Evolutionary conservation across 1,140 invertebrate species (phyloP).

Genomic region (Gryon sp.): DNA sequence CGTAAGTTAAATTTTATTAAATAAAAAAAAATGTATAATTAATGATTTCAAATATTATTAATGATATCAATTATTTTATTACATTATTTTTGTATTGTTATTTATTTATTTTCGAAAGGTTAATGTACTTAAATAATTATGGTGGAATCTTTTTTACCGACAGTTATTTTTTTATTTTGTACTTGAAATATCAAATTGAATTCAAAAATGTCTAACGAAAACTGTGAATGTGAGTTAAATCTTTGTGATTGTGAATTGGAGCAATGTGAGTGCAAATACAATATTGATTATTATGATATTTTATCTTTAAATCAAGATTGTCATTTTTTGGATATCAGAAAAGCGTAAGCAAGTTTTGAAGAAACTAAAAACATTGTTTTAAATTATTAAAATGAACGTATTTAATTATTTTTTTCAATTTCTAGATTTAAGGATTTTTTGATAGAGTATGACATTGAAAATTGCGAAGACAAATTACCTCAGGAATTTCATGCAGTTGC

Average conservation of each 20-base stretch:
- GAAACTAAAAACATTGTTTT: no score
- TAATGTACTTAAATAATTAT: no score
- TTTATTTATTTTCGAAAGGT: neutral
- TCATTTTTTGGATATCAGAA: conserved; percentile 86
- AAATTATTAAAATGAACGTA: no score
- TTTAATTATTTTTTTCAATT: conserved; percentile 55
- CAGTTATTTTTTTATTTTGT: no score
- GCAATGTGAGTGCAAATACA: conserved; percentile 21
- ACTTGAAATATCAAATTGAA: neutral
- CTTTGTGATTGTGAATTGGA: neutral
- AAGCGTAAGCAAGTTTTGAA: conserved; percentile 80
- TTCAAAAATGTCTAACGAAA: no score
- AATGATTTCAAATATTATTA: no score
- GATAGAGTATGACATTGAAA: conserved; percentile 82
- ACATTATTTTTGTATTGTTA: no score
- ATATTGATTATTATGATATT: conserved; percentile 89
- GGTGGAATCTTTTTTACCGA: neutral
- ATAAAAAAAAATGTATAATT: no score
- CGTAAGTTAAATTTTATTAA: no score
- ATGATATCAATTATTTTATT: no score
- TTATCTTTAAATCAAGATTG: conserved; percentile 84
- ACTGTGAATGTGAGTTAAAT: no score
- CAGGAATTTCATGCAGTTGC: conserved; percentile 77
- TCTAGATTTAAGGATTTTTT: conserved; percentile 83
- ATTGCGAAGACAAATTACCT: neutral